These are phyloP conservation scores for Papilio xuthus DNA, from an alignment of 1,140 invertebrate species.

Conservation along the genomic window DNA sequence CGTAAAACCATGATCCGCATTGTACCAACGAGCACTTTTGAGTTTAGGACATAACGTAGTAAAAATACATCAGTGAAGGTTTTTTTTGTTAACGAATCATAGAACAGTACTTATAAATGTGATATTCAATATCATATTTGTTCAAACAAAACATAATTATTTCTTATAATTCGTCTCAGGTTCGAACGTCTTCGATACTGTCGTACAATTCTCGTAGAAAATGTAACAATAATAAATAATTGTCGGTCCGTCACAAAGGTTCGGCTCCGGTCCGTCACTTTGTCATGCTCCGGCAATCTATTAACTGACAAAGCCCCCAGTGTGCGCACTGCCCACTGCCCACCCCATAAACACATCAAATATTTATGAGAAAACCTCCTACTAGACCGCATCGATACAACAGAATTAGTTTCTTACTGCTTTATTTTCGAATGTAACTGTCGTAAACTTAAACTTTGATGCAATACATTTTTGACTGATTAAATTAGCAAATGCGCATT, in stretches of 20 bases:
- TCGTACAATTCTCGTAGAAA: not conserved
- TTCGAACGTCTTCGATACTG: not conserved
- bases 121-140: no score
- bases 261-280: conserved; percentile 41
- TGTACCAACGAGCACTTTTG: no score
- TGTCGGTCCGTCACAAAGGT: conserved; percentile 27
- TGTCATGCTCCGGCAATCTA: conserved; percentile 61
- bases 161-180: no score
- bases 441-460: no score
- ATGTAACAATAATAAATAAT: conserved; percentile 21
- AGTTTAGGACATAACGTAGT: no score
- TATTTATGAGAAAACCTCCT: conserved; percentile 63
- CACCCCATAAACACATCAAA: conserved; percentile 56
- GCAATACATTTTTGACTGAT: no score
- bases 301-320: conserved; percentile 57
- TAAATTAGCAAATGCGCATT: no score
- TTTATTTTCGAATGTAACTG: not conserved
- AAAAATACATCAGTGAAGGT: no score
- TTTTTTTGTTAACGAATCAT: no score
- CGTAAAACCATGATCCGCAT: no score
- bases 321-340: conserved; percentile 45
- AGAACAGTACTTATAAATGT: no score
- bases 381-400: conserved; percentile 22
- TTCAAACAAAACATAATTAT: no score
- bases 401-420: conserved; percentile 26